Evolutionary conservation across 2,113 vertebrate species (phyloP).

Genomic region (Scalopus aquaticus): DNA sequence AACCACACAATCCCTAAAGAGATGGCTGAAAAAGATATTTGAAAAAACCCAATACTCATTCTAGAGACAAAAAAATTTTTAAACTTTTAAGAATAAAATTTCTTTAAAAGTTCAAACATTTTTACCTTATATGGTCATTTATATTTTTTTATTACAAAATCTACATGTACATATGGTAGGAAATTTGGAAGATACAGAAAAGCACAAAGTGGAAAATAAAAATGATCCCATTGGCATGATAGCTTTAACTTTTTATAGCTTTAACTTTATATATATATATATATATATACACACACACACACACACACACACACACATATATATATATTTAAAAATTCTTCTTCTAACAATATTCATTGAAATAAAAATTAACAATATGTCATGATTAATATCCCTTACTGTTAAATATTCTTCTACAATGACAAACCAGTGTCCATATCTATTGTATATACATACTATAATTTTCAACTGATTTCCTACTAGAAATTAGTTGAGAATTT

Average conservation of each 20-base stretch:
- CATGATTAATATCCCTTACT: background rate
- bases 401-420: slow-evolving; percentile 3
- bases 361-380: background rate
- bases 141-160: slow-evolving; percentile 10
- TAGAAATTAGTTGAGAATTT: slow-evolving; percentile 23
- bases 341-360: background rate
- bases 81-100: background rate
- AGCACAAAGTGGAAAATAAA: slow-evolving; percentile 27
- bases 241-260: background rate
- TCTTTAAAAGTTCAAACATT: background rate
- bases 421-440: too few relatives aligned
- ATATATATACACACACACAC: too few relatives aligned
- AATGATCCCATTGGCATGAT: background rate
- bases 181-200: slow-evolving; percentile 23
- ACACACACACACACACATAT: too few relatives aligned
- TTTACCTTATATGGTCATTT: background rate
- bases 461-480: background rate
- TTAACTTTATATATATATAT: too few relatives aligned
- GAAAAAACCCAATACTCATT: slow-evolving; percentile 5
- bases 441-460: background rate
- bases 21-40: background rate
- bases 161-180: background rate
- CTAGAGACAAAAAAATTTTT: background rate
- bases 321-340: background rate
- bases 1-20: background rate